Evolutionary conservation across 2,113 vertebrate genomes (phyloP).

Genomic region (Menura novaehollandiae): DNA sequence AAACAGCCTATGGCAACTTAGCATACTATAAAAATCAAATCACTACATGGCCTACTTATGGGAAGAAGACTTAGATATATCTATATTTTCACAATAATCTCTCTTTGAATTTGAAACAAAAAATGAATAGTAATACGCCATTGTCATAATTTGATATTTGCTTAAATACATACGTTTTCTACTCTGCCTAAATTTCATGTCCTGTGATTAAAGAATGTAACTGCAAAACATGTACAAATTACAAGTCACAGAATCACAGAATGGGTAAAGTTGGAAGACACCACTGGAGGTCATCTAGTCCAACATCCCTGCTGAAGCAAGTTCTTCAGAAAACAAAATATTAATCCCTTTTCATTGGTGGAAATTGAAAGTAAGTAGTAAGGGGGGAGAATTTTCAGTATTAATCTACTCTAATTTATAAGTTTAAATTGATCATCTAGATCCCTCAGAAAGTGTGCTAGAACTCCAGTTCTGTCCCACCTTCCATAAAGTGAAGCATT

Average conservation of each 20-base stretch:
- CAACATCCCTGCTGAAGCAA: neutral
- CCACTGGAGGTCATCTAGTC: neutral
- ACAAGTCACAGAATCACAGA: neutral
- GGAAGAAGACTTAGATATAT: neutral
- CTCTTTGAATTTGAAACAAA: neutral
- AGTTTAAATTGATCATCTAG: neutral
- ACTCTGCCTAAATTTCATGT: neutral
- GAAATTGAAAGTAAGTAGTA: neutral
- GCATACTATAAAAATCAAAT: neutral
- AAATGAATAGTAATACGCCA: rapidly evolving
- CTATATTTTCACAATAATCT: neutral
- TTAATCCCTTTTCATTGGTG: neutral
- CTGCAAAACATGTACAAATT: neutral
- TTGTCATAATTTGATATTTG: neutral
- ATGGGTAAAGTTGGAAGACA: no score
- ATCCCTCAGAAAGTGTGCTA: neutral
- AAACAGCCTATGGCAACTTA: neutral
- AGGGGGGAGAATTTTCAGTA: neutral
- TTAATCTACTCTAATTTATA: neutral
- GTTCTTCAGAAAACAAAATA: neutral
- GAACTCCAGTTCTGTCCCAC: neutral
- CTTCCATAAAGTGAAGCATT: neutral
- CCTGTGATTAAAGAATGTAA: neutral
- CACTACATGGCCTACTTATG: neutral
- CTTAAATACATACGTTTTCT: neutral